Evolutionary conservation across 2,888 invertebrate species (phyloP).

Genomic region (Plusia festucae): DNA sequence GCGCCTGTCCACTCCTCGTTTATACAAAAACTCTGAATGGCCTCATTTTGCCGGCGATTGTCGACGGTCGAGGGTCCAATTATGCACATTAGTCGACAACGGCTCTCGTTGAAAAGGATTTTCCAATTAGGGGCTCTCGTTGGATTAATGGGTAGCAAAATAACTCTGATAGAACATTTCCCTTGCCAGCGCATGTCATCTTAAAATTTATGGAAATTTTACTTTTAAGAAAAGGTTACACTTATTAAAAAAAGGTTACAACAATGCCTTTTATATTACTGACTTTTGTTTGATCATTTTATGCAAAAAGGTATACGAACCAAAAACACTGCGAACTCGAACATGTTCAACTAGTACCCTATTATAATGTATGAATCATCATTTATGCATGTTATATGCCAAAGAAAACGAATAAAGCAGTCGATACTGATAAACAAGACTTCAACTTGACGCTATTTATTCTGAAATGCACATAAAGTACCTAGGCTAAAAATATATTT

Average conservation of each 20-base stretch:
- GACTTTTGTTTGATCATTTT: background rate
- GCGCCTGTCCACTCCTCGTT: constrained; percentile 56
- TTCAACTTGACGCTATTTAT: background rate
- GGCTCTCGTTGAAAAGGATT: constrained; percentile 78
- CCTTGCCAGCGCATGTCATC: constrained; percentile 69
- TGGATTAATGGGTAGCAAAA: constrained; percentile 76
- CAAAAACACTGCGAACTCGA: background rate
- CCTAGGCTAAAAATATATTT: background rate
- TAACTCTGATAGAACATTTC: constrained; percentile 74
- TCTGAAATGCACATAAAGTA: background rate
- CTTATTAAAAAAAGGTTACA: constrained; percentile 1
- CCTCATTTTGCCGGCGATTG: constrained; percentile 73
- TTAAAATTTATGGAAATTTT: constrained; percentile 45
- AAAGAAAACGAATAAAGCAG: background rate
- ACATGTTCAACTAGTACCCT: background rate
- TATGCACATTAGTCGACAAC: constrained; percentile 75
- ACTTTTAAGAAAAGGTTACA: constrained; percentile 14
- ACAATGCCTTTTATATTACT: background rate
- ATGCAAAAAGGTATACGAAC: background rate
- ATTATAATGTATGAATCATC: background rate
- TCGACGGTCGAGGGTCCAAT: constrained; percentile 77
- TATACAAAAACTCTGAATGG: constrained; percentile 65
- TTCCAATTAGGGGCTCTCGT: constrained; percentile 77
- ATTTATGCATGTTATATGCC: background rate
- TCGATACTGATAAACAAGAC: background rate